These are phyloP conservation scores for Morone chrysops DNA, from an alignment of 2,113 vertebrate species.

Conservation along the genomic window DNA sequence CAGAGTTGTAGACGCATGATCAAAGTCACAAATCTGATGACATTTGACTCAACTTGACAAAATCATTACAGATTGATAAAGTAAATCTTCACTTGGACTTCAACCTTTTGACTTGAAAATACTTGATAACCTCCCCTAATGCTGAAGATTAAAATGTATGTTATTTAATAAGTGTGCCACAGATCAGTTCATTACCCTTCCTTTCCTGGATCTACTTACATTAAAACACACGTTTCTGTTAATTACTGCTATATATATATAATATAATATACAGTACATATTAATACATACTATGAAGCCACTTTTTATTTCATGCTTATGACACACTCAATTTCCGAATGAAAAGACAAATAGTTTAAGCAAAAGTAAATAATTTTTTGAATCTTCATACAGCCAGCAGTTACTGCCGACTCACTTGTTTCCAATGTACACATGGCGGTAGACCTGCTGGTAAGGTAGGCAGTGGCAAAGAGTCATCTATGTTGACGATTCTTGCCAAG, in stretches of 20 bases:
- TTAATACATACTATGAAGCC: not conserved
- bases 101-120: no score
- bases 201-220: no score
- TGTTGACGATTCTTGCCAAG: not conserved
- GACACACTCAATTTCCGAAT: not conserved
- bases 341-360: not conserved
- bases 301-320: not conserved
- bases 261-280: not conserved
- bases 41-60: no score
- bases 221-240: no score
- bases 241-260: not conserved
- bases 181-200: no score
- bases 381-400: not conserved
- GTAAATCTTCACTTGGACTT: no score
- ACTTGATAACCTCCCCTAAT: no score
- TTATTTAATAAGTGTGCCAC: no score
- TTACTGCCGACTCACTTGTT: not conserved
- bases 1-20: no score
- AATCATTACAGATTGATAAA: no score
- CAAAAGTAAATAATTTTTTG: not conserved
- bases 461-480: not conserved
- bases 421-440: not conserved
- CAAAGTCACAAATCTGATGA: no score
- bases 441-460: not conserved
- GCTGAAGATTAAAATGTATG: no score